These are phyloP conservation scores for Hybos culiciformis DNA, from an alignment of 2,888 invertebrate genomes.

Conservation along the genomic window DNA sequence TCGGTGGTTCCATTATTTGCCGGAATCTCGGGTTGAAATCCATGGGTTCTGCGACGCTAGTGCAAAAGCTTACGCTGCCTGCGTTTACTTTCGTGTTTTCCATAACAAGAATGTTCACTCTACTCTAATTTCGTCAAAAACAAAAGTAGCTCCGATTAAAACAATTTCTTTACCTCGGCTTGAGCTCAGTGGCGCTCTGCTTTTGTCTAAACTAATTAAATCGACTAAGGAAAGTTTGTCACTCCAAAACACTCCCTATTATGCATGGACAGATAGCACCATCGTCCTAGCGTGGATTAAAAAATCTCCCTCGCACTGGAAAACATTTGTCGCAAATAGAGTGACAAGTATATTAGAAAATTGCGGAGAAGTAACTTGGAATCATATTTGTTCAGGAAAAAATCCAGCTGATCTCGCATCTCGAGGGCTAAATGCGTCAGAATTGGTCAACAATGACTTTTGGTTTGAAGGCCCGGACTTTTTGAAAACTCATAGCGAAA, in stretches of 20 bases:
- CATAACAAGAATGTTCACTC: no score
- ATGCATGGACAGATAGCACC: conserved; percentile 13
- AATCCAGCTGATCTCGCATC: conserved; percentile 18
- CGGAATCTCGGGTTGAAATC: not conserved
- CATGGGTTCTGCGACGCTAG: not conserved
- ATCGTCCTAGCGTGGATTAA: conserved; percentile 17
- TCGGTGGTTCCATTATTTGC: not conserved
- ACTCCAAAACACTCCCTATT: conserved; percentile 1
- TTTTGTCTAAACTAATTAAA: conserved; percentile 6
- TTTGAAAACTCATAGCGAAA: no score
- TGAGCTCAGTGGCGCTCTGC: conserved; percentile 10
- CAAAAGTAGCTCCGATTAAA: not conserved
- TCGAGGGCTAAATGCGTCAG: conserved; percentile 11
- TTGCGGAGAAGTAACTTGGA: conserved; percentile 9
- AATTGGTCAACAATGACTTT: conserved; percentile 9
- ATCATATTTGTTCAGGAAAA: conserved; percentile 12
- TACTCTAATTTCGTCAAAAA: not conserved
- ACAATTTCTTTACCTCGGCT: not conserved
- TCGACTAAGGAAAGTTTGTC: not conserved
- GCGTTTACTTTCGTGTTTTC: no score
- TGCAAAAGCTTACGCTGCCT: not conserved
- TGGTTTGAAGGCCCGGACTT: conserved; percentile 21
- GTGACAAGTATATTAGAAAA: conserved; percentile 13
- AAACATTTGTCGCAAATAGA: conserved; percentile 17
- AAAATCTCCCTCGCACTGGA: conserved; percentile 14